Evolutionary conservation across 2,797 vertebrate species (phyloP).

Genomic region (Acanthopagrus latus): DNA sequence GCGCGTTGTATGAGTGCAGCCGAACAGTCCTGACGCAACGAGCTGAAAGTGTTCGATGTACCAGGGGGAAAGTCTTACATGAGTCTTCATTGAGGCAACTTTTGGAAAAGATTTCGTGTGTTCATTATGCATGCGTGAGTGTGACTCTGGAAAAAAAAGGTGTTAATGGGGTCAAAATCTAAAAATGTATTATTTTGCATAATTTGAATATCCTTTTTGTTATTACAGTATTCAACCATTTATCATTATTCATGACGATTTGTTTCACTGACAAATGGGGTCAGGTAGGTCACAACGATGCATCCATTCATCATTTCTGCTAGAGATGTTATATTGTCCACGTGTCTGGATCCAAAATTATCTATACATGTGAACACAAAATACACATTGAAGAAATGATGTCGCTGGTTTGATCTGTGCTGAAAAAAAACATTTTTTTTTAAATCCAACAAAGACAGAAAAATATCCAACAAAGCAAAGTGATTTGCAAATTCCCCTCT

Average conservation of each 20-base stretch:
- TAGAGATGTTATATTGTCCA: slow-evolving; percentile 23
- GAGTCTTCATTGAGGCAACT: background rate
- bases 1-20: slow-evolving; percentile 63
- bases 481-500: background rate
- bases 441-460: background rate
- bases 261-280: slow-evolving; percentile 73
- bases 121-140: background rate
- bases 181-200: slow-evolving; percentile 18
- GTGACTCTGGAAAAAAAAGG: slow-evolving; percentile 5
- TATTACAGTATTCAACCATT: slow-evolving; percentile 65
- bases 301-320: slow-evolving; percentile 54
- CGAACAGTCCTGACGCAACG: slow-evolving; percentile 37
- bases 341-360: slow-evolving; percentile 22
- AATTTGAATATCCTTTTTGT: slow-evolving; percentile 15
- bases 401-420: background rate
- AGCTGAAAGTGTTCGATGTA: slow-evolving; percentile 23
- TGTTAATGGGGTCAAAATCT: slow-evolving; percentile 15
- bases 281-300: slow-evolving; percentile 71
- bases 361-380: background rate
- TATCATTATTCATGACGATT: slow-evolving; percentile 77
- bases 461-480: background rate
- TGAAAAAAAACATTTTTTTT: background rate
- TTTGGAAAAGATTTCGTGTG: background rate
- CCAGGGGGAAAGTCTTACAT: slow-evolving; percentile 27
- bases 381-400: background rate